A percentile compares a stretch with the other conserved stretches of the same genome.
phyloP scores from a whole-genome alignment of 2,113 vertebrate genomes.

The Elgaria multicarinata region DNA sequence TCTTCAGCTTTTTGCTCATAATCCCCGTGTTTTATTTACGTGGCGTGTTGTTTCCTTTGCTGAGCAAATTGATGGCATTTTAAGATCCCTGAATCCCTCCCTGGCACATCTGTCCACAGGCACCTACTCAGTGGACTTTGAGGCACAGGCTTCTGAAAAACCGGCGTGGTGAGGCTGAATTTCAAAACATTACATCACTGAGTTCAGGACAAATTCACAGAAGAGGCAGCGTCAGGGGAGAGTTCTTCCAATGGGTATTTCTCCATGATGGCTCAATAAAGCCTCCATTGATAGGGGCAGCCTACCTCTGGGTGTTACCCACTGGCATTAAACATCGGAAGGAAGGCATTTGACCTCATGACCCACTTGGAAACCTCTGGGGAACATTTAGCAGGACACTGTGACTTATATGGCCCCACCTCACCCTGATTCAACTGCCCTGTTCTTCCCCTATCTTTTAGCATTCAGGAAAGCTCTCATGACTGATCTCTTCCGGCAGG shows the following conservation, averaged over 20 bases:
- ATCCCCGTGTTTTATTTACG: background rate
- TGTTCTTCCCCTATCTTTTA: background rate
- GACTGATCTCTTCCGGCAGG: no score
- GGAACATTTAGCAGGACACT: background rate
- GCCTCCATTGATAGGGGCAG: background rate
- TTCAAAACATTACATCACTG: no score
- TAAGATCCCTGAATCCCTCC: background rate
- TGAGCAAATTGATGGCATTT: background rate
- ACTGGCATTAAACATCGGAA: background rate
- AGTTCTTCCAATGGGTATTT: no score
- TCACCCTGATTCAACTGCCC: background rate
- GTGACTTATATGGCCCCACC: background rate
- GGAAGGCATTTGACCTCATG: background rate
- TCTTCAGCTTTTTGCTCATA: background rate
- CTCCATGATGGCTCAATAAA: background rate
- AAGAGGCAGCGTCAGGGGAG: background rate
- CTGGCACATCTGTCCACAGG: no score
- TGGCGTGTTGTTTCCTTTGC: background rate
- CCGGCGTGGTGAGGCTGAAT: background rate
- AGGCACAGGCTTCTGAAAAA: background rate
- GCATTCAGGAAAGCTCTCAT: no score
- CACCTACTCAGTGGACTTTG: background rate
- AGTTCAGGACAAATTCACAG: background rate
- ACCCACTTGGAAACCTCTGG: background rate
- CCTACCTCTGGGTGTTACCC: background rate